Evolutionary conservation across 2,113 vertebrate species (phyloP), one percentile per base, ranked within the genome.

Genomic region (Scartelaos histophorus): DNA sequence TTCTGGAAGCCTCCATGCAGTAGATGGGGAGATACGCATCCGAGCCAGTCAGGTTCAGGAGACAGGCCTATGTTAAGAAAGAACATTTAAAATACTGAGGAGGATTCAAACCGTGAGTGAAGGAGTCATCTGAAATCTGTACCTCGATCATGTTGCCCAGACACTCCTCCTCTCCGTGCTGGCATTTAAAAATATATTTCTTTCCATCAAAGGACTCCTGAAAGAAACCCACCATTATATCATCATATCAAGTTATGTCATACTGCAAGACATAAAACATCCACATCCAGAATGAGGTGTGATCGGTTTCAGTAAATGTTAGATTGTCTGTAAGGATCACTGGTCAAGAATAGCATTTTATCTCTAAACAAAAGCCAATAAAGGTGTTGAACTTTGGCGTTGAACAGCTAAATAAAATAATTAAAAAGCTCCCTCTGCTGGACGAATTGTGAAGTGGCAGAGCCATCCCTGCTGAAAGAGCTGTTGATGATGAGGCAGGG

Each of bases 71-170:
- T 0, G 7, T 61, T 53, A 45, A n/a, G 3, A 6, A 9, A 46
- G 7, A 3, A 81, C 10, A 7, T 10, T 54, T 54, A 21, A 54
- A 54, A 54, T n/a, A 53, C 49, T 19, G 7, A n/a, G 15, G 1
- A 19, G 16, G 17, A 43, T 43, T 51, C 5, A 51, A 53, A 7
- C 7, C 51, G 9, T 15, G 19, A 19, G 19, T 53, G 17, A n/a
- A n/a, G 1, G 6, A 43, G 7, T 34, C 25, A 15, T 16, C 9
- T 16, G 15, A 17, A 61, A 61, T 17, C 9, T 35, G 17, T 24
- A 99, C 97, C 95, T 99, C 95, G 0, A 98, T 92, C 93, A 95
- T 95, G 94, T 98, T 99, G 19, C 96, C 94, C 13, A 84, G 53
- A 75, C 97, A 99, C 73, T 99, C 97, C 0, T 74, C 68, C 0